Conservation (phyloP, 2,113 vertebrate genomes). For the Urocitellus parryii region DNA sequence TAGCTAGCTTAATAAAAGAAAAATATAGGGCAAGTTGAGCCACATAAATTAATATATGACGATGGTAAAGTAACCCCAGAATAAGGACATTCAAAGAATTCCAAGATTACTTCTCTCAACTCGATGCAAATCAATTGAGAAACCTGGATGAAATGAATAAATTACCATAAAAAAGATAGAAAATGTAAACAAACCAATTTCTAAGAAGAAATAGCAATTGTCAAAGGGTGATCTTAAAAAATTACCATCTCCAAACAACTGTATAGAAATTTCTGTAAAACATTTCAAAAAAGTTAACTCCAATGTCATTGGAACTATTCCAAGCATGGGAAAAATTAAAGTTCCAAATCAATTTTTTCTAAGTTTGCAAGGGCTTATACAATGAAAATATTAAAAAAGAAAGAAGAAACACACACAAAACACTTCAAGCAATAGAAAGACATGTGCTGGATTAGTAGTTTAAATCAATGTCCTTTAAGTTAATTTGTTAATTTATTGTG, state of each 20-base stretch:
- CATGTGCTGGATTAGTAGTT: conserved; percentile 13
- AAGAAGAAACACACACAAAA: neutral
- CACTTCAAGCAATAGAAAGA: neutral
- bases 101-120: conserved; percentile 35
- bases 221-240: conserved; percentile 32
- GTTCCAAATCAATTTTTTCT: neutral
- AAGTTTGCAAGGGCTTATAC: neutral
- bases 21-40: neutral
- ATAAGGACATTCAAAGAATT: conserved; percentile 54
- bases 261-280: conserved; percentile 54
- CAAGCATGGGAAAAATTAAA: conserved; percentile 21
- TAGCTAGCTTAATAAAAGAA: conserved; percentile 33
- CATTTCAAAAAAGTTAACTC: neutral
- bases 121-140: conserved; percentile 58
- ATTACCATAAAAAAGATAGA: conserved; percentile 62
- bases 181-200: conserved; percentile 55
- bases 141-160: conserved; percentile 69
- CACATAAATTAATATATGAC: conserved; percentile 55
- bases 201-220: conserved; percentile 63
- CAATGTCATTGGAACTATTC: neutral
- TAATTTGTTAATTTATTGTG: conserved; percentile 54
- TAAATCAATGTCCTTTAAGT: neutral
- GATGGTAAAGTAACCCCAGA: conserved; percentile 13
- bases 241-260: conserved; percentile 37
- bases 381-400: conserved; percentile 37